Evolutionary conservation across 1,140 invertebrate genomes (phyloP).

Genomic region (Drosophila paulistorum): DNA sequence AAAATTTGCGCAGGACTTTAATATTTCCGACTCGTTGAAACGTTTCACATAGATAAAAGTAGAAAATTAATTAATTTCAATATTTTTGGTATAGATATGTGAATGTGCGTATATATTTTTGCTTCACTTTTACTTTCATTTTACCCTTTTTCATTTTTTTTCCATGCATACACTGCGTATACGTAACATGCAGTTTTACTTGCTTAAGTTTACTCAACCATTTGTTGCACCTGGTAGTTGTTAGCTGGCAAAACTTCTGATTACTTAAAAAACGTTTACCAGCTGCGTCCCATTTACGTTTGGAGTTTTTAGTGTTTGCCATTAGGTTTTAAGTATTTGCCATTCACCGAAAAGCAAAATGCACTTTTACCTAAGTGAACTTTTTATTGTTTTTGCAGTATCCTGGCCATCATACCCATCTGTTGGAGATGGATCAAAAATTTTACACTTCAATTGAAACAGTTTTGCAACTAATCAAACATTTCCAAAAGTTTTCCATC

Average conservation of each 20-base stretch:
- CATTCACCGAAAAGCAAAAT: neutral
- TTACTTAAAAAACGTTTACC: constrained; percentile 2
- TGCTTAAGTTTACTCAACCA: constrained; percentile 19
- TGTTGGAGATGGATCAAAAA: constrained; percentile 8
- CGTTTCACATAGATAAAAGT: neutral
- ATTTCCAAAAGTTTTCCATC: constrained; percentile 9
- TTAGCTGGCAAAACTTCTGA: constrained; percentile 7
- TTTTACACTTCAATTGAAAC: constrained; percentile 35
- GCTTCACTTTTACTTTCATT: constrained; percentile 8
- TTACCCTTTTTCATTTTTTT: neutral
- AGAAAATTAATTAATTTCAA: neutral
- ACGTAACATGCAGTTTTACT: constrained; percentile 19
- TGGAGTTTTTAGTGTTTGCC: constrained; percentile 11
- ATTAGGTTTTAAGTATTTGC: constrained; percentile 13
- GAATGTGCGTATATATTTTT: neutral
- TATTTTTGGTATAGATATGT: neutral
- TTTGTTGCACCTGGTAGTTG: constrained; percentile 8
- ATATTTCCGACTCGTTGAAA: neutral
- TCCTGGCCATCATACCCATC: neutral
- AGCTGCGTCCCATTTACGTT: constrained; percentile 10
- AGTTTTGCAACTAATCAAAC: constrained; percentile 63
- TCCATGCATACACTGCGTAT: neutral
- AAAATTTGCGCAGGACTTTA: neutral
- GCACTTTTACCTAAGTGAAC: constrained; percentile 8
- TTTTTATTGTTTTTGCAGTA: constrained; percentile 1